Evolutionary conservation across 2,888 invertebrate genomes (phyloP).

Genomic region (Latrodectus hesperus): DNA sequence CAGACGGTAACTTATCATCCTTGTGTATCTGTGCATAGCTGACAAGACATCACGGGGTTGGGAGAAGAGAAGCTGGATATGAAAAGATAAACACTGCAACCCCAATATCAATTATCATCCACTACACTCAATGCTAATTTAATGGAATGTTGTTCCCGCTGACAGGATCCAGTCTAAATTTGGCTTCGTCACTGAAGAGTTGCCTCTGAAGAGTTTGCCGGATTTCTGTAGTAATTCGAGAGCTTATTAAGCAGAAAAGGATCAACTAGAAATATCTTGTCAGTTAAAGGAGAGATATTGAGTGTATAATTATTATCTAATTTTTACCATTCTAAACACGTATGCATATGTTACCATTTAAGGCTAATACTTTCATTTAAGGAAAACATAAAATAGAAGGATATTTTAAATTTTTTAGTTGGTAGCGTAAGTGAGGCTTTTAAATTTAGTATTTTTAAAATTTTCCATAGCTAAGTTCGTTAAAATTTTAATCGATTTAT

Average conservation of each 20-base stretch:
- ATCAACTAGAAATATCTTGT: too few relatives aligned
- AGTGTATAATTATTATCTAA: too few relatives aligned
- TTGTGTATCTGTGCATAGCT: conserved; percentile 14
- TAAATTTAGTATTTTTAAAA: too few relatives aligned
- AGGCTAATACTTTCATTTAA: not conserved
- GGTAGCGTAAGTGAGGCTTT: too few relatives aligned
- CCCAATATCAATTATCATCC: conserved; percentile 42
- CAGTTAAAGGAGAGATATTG: too few relatives aligned
- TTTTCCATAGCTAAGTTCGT: too few relatives aligned
- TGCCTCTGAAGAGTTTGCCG: not conserved
- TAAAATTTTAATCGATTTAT: too few relatives aligned
- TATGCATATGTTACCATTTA: not conserved
- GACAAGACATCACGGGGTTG: conserved; percentile 33
- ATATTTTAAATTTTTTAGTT: too few relatives aligned
- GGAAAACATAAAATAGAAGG: not conserved
- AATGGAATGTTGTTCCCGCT: conserved; percentile 33
- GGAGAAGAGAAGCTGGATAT: conserved; percentile 10
- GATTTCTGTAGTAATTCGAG: not conserved
- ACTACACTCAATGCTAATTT: conserved; percentile 35
- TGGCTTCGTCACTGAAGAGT: conserved; percentile 1
- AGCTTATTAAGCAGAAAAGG: not conserved
- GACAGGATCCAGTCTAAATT: conserved; percentile 7
- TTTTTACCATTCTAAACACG: too few relatives aligned
- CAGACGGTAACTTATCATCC: not conserved
- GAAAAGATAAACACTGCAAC: conserved; percentile 33